These are phyloP conservation scores for Ornithorhynchus anatinus DNA, from an alignment of 2,113 vertebrate genomes.

Conservation along the genomic window DNA sequence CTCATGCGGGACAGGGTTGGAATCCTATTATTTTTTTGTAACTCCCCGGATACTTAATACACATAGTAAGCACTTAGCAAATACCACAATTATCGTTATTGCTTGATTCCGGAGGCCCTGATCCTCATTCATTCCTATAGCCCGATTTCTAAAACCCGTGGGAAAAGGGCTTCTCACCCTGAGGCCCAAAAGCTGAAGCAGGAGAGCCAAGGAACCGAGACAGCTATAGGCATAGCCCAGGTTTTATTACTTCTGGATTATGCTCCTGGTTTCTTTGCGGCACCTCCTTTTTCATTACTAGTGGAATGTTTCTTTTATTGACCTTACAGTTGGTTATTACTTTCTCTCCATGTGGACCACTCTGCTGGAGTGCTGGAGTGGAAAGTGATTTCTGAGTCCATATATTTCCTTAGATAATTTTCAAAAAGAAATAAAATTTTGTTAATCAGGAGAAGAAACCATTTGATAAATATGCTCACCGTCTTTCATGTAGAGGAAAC, in stretches of 20 bases:
- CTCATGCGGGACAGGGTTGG: too few species aligned
- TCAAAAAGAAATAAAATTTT: neutral
- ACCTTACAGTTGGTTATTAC: neutral
- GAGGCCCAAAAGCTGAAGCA: too few species aligned
- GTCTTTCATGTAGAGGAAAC: neutral
- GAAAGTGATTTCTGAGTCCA: neutral
- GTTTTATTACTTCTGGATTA: neutral
- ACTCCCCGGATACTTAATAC: too few species aligned
- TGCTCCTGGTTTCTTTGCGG: neutral
- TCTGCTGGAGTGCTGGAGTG: neutral
- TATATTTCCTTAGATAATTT: neutral
- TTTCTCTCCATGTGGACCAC: neutral
- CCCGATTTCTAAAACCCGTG: too few species aligned
- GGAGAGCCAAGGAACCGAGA: too few species aligned
- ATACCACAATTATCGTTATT: too few species aligned
- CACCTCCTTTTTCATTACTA: neutral
- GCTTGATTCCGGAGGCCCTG: too few species aligned
- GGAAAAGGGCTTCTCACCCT: too few species aligned
- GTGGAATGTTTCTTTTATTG: neutral
- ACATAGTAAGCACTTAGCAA: too few species aligned
- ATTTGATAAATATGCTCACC: neutral
- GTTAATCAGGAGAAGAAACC: neutral
- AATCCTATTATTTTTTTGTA: too few species aligned
- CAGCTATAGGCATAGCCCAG: neutral
- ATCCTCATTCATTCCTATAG: too few species aligned